A percentile compares a stretch with the other conserved stretches of the same genome.
Conservation (phyloP, 2,113 vertebrate genomes). For the Pelmatolapia mariae region DNA sequence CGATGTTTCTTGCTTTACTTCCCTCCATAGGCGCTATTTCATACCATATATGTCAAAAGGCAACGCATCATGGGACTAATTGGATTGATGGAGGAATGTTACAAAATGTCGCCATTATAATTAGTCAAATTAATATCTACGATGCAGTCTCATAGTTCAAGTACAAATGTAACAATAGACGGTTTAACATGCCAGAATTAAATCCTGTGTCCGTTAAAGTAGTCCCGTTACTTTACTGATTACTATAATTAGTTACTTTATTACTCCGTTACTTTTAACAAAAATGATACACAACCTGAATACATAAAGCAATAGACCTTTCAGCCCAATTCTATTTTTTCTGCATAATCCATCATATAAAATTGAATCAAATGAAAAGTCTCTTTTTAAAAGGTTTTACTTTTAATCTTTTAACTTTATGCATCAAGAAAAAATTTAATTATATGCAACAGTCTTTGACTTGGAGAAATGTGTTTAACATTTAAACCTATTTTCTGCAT, state of each 20-base stretch:
- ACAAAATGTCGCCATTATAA: background rate
- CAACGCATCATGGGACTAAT: background rate
- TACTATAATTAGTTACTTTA: background rate
- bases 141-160: background rate
- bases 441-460: rapidly evolving
- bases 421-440: rapidly evolving
- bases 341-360: background rate
- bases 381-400: background rate
- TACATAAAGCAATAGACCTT: rapidly evolving
- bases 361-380: background rate
- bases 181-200: background rate
- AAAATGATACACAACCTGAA: background rate
- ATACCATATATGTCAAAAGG: background rate
- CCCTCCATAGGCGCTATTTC: rapidly evolving
- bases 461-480: background rate
- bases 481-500: background rate
- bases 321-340: background rate
- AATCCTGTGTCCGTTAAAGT: rapidly evolving
- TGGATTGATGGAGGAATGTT: background rate
- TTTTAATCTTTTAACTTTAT: background rate
- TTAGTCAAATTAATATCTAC: background rate
- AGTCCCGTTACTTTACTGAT: background rate
- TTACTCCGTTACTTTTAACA: background rate
- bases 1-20: background rate
- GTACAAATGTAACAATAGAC: background rate